phyloP scores from a whole-genome alignment of 2,888 invertebrate species.

The Harpalus rubripes region DNA sequence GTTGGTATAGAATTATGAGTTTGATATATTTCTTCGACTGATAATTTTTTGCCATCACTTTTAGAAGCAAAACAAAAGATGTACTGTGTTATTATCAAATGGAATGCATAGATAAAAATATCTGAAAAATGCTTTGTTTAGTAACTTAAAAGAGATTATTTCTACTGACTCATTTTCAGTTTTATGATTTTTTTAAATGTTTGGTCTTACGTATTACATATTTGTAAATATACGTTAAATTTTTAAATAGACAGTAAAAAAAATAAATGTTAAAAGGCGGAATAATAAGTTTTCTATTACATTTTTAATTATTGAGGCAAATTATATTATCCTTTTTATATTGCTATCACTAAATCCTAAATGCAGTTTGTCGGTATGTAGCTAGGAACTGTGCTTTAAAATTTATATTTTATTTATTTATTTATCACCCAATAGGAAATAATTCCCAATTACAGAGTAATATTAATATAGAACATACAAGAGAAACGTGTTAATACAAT shows the following conservation, averaged over 20 bases:
- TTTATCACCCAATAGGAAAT: too few relatives aligned
- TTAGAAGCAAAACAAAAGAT: not conserved
- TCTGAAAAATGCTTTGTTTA: constrained; percentile 20
- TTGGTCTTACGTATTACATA: not conserved
- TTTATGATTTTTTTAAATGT: constrained; percentile 1
- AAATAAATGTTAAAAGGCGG: not conserved
- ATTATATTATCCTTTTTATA: too few relatives aligned
- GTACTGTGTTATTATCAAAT: constrained; percentile 4
- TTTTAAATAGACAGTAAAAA: not conserved
- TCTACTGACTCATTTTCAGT: not conserved
- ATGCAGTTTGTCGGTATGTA: too few relatives aligned
- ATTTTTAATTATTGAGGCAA: too few relatives aligned
- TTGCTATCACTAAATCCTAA: too few relatives aligned
- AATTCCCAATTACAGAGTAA: too few relatives aligned
- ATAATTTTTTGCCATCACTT: constrained; percentile 8
- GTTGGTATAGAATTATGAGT: not conserved
- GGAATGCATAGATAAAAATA: constrained; percentile 19
- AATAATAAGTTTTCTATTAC: not conserved
- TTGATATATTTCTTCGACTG: constrained; percentile 13
- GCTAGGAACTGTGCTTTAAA: too few relatives aligned
- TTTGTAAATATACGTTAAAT: not conserved
- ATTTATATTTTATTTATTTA: too few relatives aligned
- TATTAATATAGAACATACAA: too few relatives aligned
- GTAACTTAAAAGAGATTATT: constrained; percentile 12
- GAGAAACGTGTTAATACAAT: too few relatives aligned